phyloP scores from a whole-genome alignment of 2,888 invertebrate species.

The Druceiella hillmani region DNA sequence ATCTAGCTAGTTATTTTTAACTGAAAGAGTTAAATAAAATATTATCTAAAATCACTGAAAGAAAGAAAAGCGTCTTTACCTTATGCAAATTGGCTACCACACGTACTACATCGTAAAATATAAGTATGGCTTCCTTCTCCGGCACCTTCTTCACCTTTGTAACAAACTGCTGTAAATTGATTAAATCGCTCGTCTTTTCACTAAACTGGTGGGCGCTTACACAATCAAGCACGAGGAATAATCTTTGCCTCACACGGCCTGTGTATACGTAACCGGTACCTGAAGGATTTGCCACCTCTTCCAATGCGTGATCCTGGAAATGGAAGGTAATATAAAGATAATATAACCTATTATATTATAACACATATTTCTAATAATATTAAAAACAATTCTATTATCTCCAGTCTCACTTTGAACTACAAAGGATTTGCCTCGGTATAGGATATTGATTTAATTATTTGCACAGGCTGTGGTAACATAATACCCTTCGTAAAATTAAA shows the following conservation, averaged over 20 bases:
- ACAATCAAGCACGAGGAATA: constrained; percentile 70
- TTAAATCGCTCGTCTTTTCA: constrained; percentile 50
- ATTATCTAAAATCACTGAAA: not conserved
- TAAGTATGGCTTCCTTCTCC: constrained; percentile 66
- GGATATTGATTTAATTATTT: too few species aligned
- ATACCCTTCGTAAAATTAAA: too few species aligned
- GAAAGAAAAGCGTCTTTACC: constrained; percentile 34
- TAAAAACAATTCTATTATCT: too few species aligned
- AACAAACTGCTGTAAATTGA: constrained; percentile 70
- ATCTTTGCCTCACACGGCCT: constrained; percentile 51
- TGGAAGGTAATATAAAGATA: too few species aligned
- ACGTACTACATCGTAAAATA: constrained; percentile 69
- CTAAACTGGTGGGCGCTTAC: constrained; percentile 62
- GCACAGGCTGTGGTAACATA: too few species aligned
- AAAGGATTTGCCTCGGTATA: too few species aligned
- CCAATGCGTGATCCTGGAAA: constrained; percentile 62
- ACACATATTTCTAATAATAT: too few species aligned
- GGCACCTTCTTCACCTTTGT: constrained; percentile 69
- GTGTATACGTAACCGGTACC: constrained; percentile 51
- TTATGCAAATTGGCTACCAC: constrained; percentile 70
- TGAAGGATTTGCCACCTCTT: constrained; percentile 51
- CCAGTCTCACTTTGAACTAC: too few species aligned
- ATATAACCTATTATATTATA: too few species aligned
- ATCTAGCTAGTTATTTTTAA: too few species aligned
- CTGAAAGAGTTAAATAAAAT: not conserved